Conservation (phyloP, 2,888 invertebrate genomes). For the Pandemis heparana region DNA sequence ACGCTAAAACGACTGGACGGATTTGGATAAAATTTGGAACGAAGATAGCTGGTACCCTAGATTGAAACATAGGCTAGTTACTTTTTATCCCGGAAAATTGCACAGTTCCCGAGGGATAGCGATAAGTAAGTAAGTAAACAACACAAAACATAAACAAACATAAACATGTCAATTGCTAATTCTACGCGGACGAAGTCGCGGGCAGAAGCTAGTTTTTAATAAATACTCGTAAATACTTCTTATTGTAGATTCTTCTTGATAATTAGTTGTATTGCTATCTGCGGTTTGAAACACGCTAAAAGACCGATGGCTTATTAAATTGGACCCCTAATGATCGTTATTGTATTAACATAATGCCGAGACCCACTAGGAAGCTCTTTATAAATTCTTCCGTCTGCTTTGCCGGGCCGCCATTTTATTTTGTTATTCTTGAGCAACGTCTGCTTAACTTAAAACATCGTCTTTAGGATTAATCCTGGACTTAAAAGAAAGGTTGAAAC, state of each 20-base stretch:
- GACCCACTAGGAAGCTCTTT: background rate
- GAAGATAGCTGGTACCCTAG: too few species aligned
- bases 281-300: background rate
- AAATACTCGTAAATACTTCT: too few species aligned
- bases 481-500: conserved; percentile 34
- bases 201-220: too few species aligned
- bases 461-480: conserved; percentile 33
- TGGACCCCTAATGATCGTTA: background rate
- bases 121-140: too few species aligned
- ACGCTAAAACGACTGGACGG: too few species aligned
- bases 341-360: conserved; percentile 3
- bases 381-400: conserved; percentile 6
- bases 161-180: too few species aligned
- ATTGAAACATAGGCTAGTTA: too few species aligned
- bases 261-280: background rate
- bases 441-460: conserved; percentile 30
- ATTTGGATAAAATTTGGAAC: too few species aligned
- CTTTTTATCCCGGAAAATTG: too few species aligned
- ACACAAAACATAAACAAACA: too few species aligned
- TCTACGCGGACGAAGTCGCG: too few species aligned
- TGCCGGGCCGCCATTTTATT: conserved; percentile 15
- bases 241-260: background rate
- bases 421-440: conserved; percentile 21
- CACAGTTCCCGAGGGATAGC: too few species aligned
- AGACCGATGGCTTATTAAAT: background rate